A percentile compares a stretch with the other conserved stretches of the same genome.
Conservation (phyloP, 1,140 invertebrate species). For the Drosophila nigromelanica region DNA sequence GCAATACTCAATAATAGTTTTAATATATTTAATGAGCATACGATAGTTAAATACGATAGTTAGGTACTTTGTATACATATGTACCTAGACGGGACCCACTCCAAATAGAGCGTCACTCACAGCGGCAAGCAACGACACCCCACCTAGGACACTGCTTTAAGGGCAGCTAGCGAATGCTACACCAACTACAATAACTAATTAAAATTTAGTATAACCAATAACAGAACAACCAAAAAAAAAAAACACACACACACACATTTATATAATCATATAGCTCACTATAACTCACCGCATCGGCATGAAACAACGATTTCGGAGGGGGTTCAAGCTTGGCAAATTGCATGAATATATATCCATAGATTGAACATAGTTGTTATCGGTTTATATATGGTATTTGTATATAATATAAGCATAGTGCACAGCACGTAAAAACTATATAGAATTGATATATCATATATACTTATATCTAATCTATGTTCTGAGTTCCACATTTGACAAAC, state of each 20-base stretch:
- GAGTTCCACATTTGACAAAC: neutral
- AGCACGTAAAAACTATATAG: constrained; percentile 26
- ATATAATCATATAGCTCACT: constrained; percentile 6
- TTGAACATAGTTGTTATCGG: constrained; percentile 19
- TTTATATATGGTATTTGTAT: constrained; percentile 42
- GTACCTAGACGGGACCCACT: constrained; percentile 60
- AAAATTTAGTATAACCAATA: constrained; percentile 37
- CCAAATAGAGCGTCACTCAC: constrained; percentile 59
- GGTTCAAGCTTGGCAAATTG: constrained; percentile 18
- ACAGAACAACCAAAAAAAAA: neutral
- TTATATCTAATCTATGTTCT: neutral
- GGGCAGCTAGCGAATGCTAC: constrained; percentile 21
- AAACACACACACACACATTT: constrained; percentile 6
- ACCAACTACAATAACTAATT: constrained; percentile 66
- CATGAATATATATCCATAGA: constrained; percentile 25
- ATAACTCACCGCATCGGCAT: constrained; percentile 15
- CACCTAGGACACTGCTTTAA: constrained; percentile 79
- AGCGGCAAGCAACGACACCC: constrained; percentile 76
- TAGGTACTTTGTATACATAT: constrained; percentile 46
- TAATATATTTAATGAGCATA: constrained; percentile 2
- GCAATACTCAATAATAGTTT: constrained; percentile 32
- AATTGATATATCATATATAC: constrained; percentile 11
- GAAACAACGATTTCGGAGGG: constrained; percentile 12
- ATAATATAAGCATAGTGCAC: constrained; percentile 27
- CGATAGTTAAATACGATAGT: constrained; percentile 46